Conservation (phyloP, 2,113 vertebrate genomes). For the Poeciliopsis prolifica region DNA sequence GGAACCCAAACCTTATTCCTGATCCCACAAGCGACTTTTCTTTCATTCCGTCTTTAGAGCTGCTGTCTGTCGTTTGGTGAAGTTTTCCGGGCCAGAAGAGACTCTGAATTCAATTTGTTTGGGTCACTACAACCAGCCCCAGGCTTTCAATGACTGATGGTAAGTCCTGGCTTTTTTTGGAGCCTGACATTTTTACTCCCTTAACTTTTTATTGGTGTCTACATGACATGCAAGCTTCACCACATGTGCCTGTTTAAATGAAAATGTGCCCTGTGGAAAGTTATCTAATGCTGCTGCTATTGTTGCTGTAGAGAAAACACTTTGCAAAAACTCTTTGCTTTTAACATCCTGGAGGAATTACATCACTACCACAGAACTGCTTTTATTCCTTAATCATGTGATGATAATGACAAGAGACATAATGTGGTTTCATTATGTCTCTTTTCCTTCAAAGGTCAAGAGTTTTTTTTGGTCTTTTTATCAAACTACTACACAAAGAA, state of each 20-base stretch:
- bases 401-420: not conserved
- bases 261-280: no score
- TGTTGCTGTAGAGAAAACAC: no score
- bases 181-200: no score
- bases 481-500: not conserved
- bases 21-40: not conserved
- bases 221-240: no score
- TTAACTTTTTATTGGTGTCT: no score
- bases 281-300: no score
- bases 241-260: no score
- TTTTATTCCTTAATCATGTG: not conserved
- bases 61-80: not conserved
- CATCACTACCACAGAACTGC: not conserved
- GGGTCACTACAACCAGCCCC: not conserved
- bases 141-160: not conserved
- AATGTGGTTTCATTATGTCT: not conserved
- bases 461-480: no score
- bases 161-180: not conserved
- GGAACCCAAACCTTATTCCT: not conserved
- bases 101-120: no score
- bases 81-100: not conserved
- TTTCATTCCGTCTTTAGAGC: no score
- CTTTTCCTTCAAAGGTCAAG: not conserved
- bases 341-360: not conserved
- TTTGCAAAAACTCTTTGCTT: not conserved